A percentile compares a stretch with the other conserved stretches of the same genome.
phyloP scores from a whole-genome alignment of 2,888 invertebrate species.

The Drosophila mettleri region DNA sequence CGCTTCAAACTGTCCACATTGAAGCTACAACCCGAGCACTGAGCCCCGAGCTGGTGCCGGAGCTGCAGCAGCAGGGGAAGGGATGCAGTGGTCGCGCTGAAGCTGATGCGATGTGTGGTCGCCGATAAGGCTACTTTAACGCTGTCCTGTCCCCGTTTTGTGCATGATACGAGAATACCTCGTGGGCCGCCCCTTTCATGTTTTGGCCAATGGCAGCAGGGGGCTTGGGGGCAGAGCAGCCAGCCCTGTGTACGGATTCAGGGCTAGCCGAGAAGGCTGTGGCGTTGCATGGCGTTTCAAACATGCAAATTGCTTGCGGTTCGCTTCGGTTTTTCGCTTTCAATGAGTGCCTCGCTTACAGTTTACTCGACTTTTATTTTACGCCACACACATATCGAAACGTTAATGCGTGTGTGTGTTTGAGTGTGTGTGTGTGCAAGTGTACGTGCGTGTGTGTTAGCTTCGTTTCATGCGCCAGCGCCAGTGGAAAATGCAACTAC shows the following conservation, averaged over 20 bases:
- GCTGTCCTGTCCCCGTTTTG: slow-evolving; percentile 76
- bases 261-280: slow-evolving; percentile 29
- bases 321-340: slow-evolving; percentile 78
- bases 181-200: slow-evolving; percentile 76
- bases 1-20: slow-evolving; percentile 78
- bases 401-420: slow-evolving; percentile 24
- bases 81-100: slow-evolving; percentile 14
- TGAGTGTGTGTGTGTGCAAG: slow-evolving; percentile 13
- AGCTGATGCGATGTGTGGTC: slow-evolving; percentile 61
- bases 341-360: slow-evolving; percentile 75
- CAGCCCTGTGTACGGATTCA: slow-evolving; percentile 3
- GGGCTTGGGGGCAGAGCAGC: neutral
- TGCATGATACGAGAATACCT: slow-evolving; percentile 62
- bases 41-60: slow-evolving; percentile 18
- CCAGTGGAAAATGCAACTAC: slow-evolving; percentile 46
- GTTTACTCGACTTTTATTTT: slow-evolving; percentile 63
- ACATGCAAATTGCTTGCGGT: slow-evolving; percentile 80
- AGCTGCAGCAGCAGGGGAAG: slow-evolving; percentile 10
- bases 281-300: slow-evolving; percentile 72
- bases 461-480: slow-evolving; percentile 52
- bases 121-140: slow-evolving; percentile 77
- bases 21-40: slow-evolving; percentile 36
- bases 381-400: slow-evolving; percentile 22
- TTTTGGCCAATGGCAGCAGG: slow-evolving; percentile 58
- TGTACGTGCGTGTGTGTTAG: slow-evolving; percentile 25